Evolutionary conservation across 2,888 invertebrate genomes (phyloP).

Genomic region (Amitus sp.): DNA sequence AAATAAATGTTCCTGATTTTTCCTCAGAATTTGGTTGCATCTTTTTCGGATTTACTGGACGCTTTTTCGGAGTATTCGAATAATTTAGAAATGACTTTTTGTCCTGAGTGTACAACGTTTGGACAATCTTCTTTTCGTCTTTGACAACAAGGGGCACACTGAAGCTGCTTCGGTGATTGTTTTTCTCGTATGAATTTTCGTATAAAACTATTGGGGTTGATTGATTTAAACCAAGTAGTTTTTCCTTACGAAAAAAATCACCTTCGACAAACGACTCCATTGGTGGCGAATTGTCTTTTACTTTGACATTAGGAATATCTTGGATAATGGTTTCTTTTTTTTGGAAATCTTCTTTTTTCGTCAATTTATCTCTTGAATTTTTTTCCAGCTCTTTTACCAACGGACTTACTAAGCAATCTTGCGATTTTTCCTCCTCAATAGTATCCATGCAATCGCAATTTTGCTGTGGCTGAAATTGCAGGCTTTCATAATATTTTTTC

Average conservation of each 20-base stretch:
- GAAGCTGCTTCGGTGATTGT: neutral
- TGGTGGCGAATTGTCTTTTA: no score
- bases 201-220: neutral
- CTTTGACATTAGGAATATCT: no score
- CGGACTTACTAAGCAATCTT: neutral
- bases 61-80: no score
- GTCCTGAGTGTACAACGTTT: neutral
- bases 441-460: slow-evolving; percentile 1
- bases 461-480: neutral
- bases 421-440: neutral
- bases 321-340: no score
- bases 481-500: neutral
- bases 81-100: neutral
- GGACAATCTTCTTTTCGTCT: neutral
- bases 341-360: no score
- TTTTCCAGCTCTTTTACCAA: no score
- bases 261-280: no score
- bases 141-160: neutral
- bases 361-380: no score
- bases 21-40: no score
- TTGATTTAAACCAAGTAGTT: no score
- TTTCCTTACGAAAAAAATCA: no score
- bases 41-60: no score
- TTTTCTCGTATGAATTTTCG: neutral
- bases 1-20: neutral